Conservation (phyloP, 1,140 invertebrate species). For the Lordiphosa clarofinis region DNA sequence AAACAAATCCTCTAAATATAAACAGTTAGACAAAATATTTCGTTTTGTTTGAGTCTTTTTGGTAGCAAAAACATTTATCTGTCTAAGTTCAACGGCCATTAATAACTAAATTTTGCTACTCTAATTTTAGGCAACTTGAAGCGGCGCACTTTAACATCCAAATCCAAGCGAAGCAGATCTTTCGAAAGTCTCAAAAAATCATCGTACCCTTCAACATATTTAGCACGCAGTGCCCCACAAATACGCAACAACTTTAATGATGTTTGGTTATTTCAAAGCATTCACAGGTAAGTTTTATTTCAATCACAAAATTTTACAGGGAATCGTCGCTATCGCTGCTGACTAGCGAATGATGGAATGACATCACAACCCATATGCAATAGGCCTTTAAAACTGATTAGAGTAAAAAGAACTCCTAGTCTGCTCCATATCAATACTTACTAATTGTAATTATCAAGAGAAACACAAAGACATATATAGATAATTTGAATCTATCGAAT, state of each 20-base stretch:
- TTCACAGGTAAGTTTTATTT: constrained; percentile 6
- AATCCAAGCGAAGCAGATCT: too few relatives aligned
- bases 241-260: constrained; percentile 3
- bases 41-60: not conserved
- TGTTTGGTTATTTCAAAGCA: constrained; percentile 25
- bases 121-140: too few relatives aligned
- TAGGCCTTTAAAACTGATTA: constrained; percentile 2
- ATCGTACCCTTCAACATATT: too few relatives aligned
- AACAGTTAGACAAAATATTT: too few relatives aligned
- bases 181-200: too few relatives aligned
- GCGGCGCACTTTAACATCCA: too few relatives aligned
- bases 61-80: too few relatives aligned
- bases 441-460: not conserved
- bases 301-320: not conserved
- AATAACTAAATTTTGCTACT: too few relatives aligned
- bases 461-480: not conserved
- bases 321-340: not conserved
- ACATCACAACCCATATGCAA: constrained; percentile 6
- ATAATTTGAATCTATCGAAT: not conserved
- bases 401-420: not conserved
- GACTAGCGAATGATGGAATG: constrained; percentile 1
- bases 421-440: not conserved
- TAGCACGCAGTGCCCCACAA: too few relatives aligned
- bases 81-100: not conserved
- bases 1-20: too few relatives aligned